These are phyloP conservation scores for Thaleichthys pacificus DNA, from an alignment of 2,797 vertebrate genomes.

Conservation along the genomic window DNA sequence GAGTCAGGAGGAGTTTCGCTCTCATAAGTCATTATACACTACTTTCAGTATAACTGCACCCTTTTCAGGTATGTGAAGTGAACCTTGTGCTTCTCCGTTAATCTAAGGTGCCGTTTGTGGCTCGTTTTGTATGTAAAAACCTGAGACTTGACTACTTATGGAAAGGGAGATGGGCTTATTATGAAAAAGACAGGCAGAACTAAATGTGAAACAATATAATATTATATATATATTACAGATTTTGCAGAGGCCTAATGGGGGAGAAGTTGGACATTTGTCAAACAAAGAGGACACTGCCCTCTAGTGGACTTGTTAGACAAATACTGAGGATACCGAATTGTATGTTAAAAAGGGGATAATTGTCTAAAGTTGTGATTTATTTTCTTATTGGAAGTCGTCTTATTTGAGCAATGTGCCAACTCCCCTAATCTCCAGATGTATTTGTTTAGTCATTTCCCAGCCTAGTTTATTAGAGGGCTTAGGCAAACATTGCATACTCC, in stretches of 20 bases:
- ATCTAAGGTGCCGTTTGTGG: neutral
- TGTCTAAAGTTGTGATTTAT: neutral
- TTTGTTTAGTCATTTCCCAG: neutral
- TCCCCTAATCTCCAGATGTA: neutral
- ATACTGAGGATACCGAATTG: neutral
- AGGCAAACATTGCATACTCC: neutral
- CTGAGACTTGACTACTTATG: neutral
- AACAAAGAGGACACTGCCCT: constrained; percentile 1
- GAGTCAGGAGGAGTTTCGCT: no score
- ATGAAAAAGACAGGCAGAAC: neutral
- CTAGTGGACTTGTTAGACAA: constrained; percentile 12
- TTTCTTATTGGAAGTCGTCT: neutral
- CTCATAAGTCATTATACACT: neutral
- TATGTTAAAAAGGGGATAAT: neutral
- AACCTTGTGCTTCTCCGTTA: neutral
- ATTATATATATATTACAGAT: neutral
- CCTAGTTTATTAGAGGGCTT: neutral
- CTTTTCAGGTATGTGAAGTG: neutral
- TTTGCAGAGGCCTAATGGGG: neutral
- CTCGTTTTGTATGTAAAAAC: neutral
- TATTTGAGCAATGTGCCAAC: neutral
- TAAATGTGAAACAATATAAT: neutral
- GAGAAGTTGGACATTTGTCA: neutral
- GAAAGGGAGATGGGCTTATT: neutral
- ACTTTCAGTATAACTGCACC: neutral